A percentile compares a stretch with the other conserved stretches of the same genome.
phyloP scores from a whole-genome alignment of 2,797 vertebrate genomes.

The Mormyrus hasselquistii region DNA sequence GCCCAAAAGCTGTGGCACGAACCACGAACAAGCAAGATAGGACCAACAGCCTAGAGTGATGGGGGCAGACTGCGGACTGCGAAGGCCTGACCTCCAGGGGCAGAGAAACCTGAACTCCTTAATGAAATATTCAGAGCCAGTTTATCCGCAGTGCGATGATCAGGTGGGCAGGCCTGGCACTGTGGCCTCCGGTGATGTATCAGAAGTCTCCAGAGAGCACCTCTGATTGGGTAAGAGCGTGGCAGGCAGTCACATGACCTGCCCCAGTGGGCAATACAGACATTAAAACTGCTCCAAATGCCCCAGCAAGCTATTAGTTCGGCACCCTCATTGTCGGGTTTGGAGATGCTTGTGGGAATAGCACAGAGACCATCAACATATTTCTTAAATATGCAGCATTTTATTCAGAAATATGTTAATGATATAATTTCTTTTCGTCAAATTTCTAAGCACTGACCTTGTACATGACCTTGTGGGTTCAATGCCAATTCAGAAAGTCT shows the following conservation, averaged over 20 bases:
- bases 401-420: neutral
- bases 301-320: slow-evolving; percentile 35
- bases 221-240: slow-evolving; percentile 46
- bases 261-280: slow-evolving; percentile 47
- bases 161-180: slow-evolving; percentile 38
- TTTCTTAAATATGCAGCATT: neutral
- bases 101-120: slow-evolving; percentile 65
- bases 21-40: neutral
- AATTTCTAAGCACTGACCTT: neutral
- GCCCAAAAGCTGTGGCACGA: neutral
- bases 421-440: neutral
- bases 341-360: neutral
- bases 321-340: neutral
- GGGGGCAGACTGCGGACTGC: slow-evolving; percentile 10
- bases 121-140: slow-evolving; percentile 72
- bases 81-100: slow-evolving; percentile 58
- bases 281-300: slow-evolving; percentile 49
- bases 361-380: neutral
- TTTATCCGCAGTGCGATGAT: slow-evolving; percentile 72
- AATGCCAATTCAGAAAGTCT: neutral
- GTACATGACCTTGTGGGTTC: neutral
- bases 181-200: slow-evolving; percentile 61
- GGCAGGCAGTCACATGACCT: slow-evolving; percentile 49
- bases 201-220: slow-evolving; percentile 37
- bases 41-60: neutral